Evolutionary conservation across 2,113 vertebrate species (phyloP), one percentile per base, ranked within the genome.

Genomic region (Petroica traversi): DNA sequence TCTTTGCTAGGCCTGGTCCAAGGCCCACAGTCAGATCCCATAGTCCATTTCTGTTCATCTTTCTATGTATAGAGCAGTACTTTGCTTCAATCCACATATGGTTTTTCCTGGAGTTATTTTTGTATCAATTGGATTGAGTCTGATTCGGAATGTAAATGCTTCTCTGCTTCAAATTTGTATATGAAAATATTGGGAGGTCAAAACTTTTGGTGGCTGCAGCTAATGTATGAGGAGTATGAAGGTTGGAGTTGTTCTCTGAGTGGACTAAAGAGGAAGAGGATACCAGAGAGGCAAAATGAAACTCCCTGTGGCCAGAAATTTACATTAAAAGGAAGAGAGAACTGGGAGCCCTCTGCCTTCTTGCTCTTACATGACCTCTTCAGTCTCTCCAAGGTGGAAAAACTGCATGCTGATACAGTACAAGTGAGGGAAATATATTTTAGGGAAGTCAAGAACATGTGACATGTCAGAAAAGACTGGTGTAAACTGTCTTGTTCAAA

Each of bases 361-460:
- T 85, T 69, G 28, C 49, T 84, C 12, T 34, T 76, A 51, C 55
- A 26, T 76, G 19, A 69, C 5, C 4, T 36, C 14, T 61, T 81
- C 24, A 46, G 55, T 36, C 12, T 87, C 54, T 43, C n/a, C 5
- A 19, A 69, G 24, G 13, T 73, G 22, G 46, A 77, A 85, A 40
- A 61, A 51, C 1, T 34, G 5, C 18, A 31, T 36, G 16, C 20
- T 0, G 0, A 10, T 76, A 23, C 3, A 38, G 33, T 11, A 3
- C 18, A 84, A 41, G 18, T 28, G 20, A 75, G 8, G 52, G 28
- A 79, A 67, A 41, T 40, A 11, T 23, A 12, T 48, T 31, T 48
- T 72, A 67, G 48, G 31, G 58, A 67, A 31, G 34, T 24, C n/a
- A 63, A 25, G 28, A 58, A 41, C 11, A 26, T 11, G 5, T 38